These are phyloP conservation scores for Euphydryas editha DNA, from an alignment of 2,888 invertebrate genomes.

Conservation along the genomic window DNA sequence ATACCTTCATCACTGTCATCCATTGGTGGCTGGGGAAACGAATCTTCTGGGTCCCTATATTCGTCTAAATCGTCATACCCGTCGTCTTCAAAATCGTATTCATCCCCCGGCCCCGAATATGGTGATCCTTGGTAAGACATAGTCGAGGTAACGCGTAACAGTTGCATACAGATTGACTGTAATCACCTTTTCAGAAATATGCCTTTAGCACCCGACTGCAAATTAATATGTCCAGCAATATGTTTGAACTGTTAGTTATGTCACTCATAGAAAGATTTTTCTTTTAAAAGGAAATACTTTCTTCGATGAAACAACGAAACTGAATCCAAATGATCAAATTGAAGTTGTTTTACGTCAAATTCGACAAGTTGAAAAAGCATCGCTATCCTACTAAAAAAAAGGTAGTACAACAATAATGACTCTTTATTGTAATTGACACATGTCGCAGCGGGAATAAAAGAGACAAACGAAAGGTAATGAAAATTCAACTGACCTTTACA, in stretches of 20 bases:
- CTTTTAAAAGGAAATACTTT: slow-evolving; percentile 52
- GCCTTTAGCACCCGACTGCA: slow-evolving; percentile 59
- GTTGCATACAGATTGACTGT: slow-evolving; percentile 82
- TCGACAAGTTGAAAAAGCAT: slow-evolving; percentile 68
- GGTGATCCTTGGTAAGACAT: slow-evolving; percentile 88
- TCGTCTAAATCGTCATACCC: slow-evolving; percentile 88
- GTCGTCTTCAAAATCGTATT: slow-evolving; percentile 89
- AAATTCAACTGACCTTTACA: slow-evolving; percentile 32
- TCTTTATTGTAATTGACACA: slow-evolving; percentile 4
- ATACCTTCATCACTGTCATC: slow-evolving; percentile 85
- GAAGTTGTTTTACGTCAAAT: slow-evolving; percentile 77
- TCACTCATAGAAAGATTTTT: slow-evolving; percentile 74
- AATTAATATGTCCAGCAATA: slow-evolving; percentile 56
- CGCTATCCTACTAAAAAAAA: slow-evolving; percentile 50
- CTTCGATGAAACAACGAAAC: slow-evolving; percentile 65
- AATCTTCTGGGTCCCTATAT: slow-evolving; percentile 86
- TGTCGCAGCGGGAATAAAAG: slow-evolving; percentile 48
- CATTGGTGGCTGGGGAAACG: slow-evolving; percentile 80
- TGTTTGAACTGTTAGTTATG: slow-evolving; percentile 60
- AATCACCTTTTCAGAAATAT: slow-evolving; percentile 70
- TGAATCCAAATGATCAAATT: slow-evolving; percentile 69
- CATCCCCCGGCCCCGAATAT: slow-evolving; percentile 87
- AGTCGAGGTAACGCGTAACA: slow-evolving; percentile 81
- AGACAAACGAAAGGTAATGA: slow-evolving; percentile 47
- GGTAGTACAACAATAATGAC: slow-evolving; percentile 16